These are phyloP conservation scores for Venustaconcha ellipsiformis DNA, from an alignment of 1,140 invertebrate genomes.

Conservation along the genomic window DNA sequence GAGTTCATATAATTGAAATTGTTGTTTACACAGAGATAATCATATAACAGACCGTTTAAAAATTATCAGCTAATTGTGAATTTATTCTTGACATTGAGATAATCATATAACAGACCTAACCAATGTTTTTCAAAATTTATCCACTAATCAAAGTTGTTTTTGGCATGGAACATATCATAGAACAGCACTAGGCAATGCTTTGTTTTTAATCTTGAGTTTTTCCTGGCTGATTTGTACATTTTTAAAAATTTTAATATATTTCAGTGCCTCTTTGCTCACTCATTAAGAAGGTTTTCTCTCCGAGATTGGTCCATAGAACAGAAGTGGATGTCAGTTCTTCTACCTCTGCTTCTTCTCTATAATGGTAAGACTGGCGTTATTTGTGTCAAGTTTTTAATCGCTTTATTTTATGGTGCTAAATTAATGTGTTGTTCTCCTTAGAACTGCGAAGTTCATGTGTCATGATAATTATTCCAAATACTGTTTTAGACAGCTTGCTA, in stretches of 20 bases:
- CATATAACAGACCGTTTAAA: no score
- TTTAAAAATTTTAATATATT: slow-evolving; percentile 29
- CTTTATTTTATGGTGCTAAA: no score
- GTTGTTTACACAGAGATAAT: no score
- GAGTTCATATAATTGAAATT: no score
- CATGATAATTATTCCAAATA: no score
- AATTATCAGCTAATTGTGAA: no score
- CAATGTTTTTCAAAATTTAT: no score
- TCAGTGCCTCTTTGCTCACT: slow-evolving; percentile 93
- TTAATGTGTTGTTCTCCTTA: no score
- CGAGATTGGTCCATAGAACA: slow-evolving; percentile 98
- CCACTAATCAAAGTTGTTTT: background rate
- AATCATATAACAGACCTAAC: background rate
- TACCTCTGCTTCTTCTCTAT: slow-evolving; percentile 91
- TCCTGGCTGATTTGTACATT: background rate
- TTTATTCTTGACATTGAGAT: background rate
- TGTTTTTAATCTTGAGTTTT: background rate
- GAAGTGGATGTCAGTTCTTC: slow-evolving; percentile 91
- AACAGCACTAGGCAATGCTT: background rate
- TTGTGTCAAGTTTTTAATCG: no score
- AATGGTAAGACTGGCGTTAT: slow-evolving; percentile 77
- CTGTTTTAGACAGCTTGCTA: no score
- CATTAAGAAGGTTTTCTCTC: slow-evolving; percentile 87
- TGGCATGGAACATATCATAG: background rate
- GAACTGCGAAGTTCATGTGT: no score